Evolutionary conservation across 1,140 invertebrate genomes (phyloP).

Genomic region (Telenomus remus): DNA sequence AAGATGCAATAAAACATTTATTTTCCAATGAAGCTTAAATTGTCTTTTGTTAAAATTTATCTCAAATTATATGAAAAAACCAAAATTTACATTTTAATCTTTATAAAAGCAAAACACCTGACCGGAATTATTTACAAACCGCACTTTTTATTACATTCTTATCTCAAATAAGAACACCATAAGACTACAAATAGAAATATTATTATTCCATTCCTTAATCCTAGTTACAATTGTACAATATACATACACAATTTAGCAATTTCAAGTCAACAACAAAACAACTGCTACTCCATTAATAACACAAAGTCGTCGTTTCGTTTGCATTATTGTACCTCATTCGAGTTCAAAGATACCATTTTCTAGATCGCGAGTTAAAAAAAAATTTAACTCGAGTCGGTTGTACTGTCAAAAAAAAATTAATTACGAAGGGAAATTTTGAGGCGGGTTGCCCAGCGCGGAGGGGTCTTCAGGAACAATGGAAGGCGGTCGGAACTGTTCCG

Average conservation of each 20-base stretch:
- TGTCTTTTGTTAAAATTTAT: too few relatives aligned
- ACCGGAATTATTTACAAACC: too few relatives aligned
- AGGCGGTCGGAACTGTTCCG: conserved; percentile 92
- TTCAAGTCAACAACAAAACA: conserved; percentile 11
- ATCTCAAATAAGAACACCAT: not conserved
- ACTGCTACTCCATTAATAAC: not conserved
- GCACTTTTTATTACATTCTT: too few relatives aligned
- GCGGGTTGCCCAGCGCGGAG: conserved; percentile 20
- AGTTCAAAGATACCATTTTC: not conserved
- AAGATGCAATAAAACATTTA: too few relatives aligned
- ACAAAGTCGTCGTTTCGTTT: not conserved
- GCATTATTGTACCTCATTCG: not conserved
- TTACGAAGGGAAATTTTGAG: conserved; percentile 27
- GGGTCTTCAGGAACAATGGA: conserved; percentile 76
- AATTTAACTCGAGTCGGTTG: not conserved
- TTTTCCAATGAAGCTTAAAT: too few relatives aligned
- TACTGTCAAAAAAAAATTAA: not conserved
- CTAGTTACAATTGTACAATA: conserved; percentile 21
- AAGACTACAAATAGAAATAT: conserved; percentile 24
- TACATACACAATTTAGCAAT: conserved; percentile 27
- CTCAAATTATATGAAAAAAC: too few relatives aligned
- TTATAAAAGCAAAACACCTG: too few relatives aligned
- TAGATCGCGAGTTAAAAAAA: not conserved
- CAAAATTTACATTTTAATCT: too few relatives aligned
- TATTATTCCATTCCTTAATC: conserved; percentile 31